Evolutionary conservation across 2,113 vertebrate species (phyloP).

Genomic region (Catharus bicknelli): DNA sequence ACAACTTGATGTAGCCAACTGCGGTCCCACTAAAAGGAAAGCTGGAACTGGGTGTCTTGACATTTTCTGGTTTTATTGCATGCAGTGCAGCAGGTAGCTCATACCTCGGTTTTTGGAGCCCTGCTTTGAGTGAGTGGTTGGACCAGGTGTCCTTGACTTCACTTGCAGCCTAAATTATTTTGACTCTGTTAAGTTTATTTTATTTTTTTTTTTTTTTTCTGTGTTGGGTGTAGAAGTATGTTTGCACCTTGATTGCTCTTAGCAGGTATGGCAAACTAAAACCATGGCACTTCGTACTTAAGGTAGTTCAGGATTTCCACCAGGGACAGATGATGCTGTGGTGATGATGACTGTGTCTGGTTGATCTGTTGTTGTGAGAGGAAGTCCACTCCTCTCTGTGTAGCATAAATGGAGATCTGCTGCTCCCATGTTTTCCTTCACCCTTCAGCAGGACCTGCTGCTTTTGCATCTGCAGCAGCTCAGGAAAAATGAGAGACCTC

Average conservation of each 20-base stretch:
- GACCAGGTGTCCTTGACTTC: not conserved
- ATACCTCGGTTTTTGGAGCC: not conserved
- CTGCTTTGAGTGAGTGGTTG: not conserved
- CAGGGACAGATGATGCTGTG: accelerated
- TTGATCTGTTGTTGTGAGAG: not conserved
- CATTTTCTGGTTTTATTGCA: not conserved
- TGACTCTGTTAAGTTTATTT: not conserved
- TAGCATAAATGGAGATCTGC: not conserved
- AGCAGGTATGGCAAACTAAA: not conserved
- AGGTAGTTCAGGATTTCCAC: not conserved
- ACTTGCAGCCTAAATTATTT: not conserved
- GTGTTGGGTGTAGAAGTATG: not conserved
- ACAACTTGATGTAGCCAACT: not conserved
- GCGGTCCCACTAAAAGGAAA: not conserved
- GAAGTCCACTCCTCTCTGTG: not conserved
- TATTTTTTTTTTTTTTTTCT: not conserved
- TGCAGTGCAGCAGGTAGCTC: not conserved
- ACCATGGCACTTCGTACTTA: not conserved
- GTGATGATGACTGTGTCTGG: not conserved
- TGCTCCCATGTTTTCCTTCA: not conserved
- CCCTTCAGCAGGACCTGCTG: not conserved
- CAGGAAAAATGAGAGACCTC: not conserved
- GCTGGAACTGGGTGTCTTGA: not conserved
- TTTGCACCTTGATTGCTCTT: not conserved
- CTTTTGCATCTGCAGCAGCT: not conserved